Conservation (phyloP, 2,113 vertebrate species). For the Colossoma macropomum region DNA sequence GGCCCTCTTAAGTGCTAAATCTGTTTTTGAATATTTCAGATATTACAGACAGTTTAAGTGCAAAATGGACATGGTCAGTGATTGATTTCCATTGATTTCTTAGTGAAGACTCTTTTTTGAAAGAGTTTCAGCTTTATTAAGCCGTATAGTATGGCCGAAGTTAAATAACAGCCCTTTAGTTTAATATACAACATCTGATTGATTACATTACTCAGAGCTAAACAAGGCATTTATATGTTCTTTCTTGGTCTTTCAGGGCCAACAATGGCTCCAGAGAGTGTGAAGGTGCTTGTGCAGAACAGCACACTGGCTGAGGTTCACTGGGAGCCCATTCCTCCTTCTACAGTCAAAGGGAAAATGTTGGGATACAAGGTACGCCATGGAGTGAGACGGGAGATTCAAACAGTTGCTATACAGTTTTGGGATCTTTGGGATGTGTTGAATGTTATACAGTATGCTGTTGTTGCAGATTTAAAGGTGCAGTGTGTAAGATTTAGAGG, state of each 20-base stretch:
- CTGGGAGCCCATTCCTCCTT: slow-evolving; percentile 86
- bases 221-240: background rate
- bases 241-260: slow-evolving; percentile 78
- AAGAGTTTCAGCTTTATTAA: too few relatives aligned
- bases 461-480: too few relatives aligned
- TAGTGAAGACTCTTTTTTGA: too few relatives aligned
- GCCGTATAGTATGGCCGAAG: too few relatives aligned
- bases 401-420: background rate
- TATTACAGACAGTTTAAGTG: background rate
- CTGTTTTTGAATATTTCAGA: background rate
- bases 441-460: too few relatives aligned
- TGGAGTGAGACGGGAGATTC: background rate
- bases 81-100: too few relatives aligned
- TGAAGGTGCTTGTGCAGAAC: slow-evolving; percentile 85
- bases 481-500: too few relatives aligned
- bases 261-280: slow-evolving; percentile 84
- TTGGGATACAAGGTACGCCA: slow-evolving; percentile 87
- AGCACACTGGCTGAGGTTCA: slow-evolving; percentile 88
- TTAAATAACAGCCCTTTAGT: too few relatives aligned
- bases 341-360: slow-evolving; percentile 85
- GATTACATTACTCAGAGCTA: too few relatives aligned
- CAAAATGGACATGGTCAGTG: too few relatives aligned
- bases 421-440: too few relatives aligned
- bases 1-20: background rate
- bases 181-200: too few relatives aligned